Evolutionary conservation across 2,113 vertebrate species (phyloP).

Genomic region (Gyps fulvus): DNA sequence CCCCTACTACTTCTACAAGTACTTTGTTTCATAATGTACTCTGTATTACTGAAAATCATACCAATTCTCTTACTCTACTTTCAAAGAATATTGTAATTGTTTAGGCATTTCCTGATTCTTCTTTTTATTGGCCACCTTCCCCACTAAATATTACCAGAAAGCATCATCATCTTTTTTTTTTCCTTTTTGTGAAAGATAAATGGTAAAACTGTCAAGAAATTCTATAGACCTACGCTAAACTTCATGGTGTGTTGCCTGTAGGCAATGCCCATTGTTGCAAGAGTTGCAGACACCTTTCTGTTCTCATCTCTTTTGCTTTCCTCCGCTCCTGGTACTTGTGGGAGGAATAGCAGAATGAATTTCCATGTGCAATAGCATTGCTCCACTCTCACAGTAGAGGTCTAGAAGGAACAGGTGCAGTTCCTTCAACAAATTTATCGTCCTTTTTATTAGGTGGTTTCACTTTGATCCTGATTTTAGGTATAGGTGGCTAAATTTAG

Average conservation of each 20-base stretch:
- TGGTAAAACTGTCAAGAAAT: not conserved
- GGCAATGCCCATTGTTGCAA: not conserved
- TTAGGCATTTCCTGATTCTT: not conserved
- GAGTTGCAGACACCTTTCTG: not conserved
- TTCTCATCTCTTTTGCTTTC: not conserved
- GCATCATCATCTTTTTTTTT: not conserved
- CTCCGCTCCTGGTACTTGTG: not conserved
- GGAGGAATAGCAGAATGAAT: not conserved
- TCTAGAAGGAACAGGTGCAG: not conserved
- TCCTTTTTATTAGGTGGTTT: not conserved
- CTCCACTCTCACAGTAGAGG: not conserved
- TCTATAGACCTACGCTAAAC: not conserved
- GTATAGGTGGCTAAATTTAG: not conserved
- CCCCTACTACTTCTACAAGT: not conserved
- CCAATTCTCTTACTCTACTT: not conserved
- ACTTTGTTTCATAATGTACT: not conserved
- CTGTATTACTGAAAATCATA: not conserved
- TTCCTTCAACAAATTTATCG: not conserved
- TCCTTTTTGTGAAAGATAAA: not conserved
- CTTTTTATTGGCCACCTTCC: not conserved
- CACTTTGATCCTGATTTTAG: not conserved
- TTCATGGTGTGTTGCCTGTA: not conserved
- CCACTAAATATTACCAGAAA: not conserved
- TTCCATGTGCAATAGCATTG: not conserved
- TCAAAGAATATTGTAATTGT: not conserved